These are phyloP conservation scores for Amia ocellicauda DNA, from an alignment of 2,113 vertebrate genomes.

Conservation along the genomic window DNA sequence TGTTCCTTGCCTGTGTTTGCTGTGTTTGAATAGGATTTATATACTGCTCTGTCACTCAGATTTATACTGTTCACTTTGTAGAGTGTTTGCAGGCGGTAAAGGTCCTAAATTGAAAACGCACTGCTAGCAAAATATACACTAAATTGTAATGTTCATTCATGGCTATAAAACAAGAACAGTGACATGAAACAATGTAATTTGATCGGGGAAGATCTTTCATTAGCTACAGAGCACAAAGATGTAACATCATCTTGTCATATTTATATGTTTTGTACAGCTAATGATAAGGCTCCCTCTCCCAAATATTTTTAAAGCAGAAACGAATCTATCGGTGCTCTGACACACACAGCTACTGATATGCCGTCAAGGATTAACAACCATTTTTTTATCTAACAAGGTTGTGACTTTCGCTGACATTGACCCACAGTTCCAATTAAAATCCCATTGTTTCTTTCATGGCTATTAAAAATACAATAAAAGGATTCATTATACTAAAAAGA, in stretches of 20 bases:
- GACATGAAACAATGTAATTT: too few species aligned
- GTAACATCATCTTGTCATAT: too few species aligned
- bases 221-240: too few species aligned
- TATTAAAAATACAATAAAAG: slow-evolving; percentile 15
- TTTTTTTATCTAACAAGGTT: not conserved
- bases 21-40: not conserved
- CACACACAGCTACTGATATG: not conserved
- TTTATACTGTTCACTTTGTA: not conserved
- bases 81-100: too few species aligned
- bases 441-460: slow-evolving; percentile 9
- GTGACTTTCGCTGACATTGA: slow-evolving; percentile 4
- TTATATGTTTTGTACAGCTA: too few species aligned
- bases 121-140: too few species aligned
- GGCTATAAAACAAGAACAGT: too few species aligned
- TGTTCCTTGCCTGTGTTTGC: not conserved
- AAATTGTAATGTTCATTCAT: too few species aligned
- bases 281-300: too few species aligned
- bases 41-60: not conserved
- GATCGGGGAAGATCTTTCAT: too few species aligned
- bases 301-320: too few species aligned
- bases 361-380: not conserved
- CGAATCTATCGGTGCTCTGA: not conserved
- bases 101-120: too few species aligned
- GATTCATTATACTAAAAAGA: slow-evolving; percentile 1
- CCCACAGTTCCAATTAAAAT: slow-evolving; percentile 8